Evolutionary conservation across 2,888 invertebrate species (phyloP).

Genomic region (Villa cingulata): DNA sequence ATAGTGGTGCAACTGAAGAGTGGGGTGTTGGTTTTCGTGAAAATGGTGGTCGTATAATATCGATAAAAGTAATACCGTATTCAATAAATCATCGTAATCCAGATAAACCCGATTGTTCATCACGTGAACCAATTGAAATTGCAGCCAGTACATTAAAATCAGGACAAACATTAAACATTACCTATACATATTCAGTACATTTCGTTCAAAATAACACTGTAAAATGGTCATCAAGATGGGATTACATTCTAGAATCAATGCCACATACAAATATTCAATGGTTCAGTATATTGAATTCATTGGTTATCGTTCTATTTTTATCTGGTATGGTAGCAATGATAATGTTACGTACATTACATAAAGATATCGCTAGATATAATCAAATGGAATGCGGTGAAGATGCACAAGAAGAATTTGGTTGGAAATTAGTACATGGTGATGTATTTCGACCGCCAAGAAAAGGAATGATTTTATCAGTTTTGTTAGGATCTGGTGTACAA

Average conservation of each 20-base stretch:
- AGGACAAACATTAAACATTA: conserved; percentile 46
- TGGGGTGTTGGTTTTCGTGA: conserved; percentile 69
- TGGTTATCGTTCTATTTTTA: conserved; percentile 91
- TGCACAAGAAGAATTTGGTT: conserved; percentile 74
- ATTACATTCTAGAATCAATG: conserved; percentile 96
- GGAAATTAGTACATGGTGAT: conserved; percentile 97
- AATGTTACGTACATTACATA: conserved; percentile 86
- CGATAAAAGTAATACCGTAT: conserved; percentile 53
- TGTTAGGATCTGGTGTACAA: conserved; percentile 94
- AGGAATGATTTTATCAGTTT: conserved; percentile 90
- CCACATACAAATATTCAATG: conserved; percentile 97
- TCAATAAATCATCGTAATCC: conserved; percentile 43
- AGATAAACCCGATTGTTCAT: conserved; percentile 38
- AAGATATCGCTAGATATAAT: conserved; percentile 97
- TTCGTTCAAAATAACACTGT: conserved; percentile 69
- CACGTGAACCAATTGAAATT: conserved; percentile 55
- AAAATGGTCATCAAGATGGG: conserved; percentile 99
- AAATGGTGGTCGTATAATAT: conserved; percentile 77
- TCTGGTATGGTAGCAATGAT: conserved; percentile 99
- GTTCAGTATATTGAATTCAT: conserved; percentile 96
- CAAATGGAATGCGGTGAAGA: conserved; percentile 82
- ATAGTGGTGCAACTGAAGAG: conserved; percentile 75
- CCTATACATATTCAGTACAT: conserved; percentile 76
- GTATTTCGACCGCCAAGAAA: conserved; percentile 93
- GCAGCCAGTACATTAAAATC: conserved; percentile 40